Percentiles rank a stretch among this genome's conserved stretches.
These are phyloP conservation scores for Panthera leo DNA, from an alignment of 2,113 vertebrate genomes.

Conservation along the genomic window DNA sequence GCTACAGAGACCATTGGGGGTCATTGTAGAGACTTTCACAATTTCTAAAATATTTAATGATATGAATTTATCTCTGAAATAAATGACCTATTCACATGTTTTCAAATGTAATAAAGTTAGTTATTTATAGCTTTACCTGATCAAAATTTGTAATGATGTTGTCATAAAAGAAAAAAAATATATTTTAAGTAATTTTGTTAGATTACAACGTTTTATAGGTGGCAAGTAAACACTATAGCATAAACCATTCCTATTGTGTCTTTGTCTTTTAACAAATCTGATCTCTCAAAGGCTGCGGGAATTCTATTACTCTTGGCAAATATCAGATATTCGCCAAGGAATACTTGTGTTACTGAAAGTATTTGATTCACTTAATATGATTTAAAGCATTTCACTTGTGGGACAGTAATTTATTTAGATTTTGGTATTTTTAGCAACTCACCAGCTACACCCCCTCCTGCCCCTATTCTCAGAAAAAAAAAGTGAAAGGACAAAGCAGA, in stretches of 20 bases:
- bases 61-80: background rate
- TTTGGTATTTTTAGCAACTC: background rate
- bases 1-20: rapidly evolving
- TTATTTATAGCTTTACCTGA: background rate
- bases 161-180: background rate
- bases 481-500: background rate
- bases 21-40: background rate
- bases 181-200: background rate
- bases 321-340: conserved; percentile 40
- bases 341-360: background rate
- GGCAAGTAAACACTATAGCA: background rate
- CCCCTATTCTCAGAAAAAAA: background rate
- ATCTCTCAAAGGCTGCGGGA: background rate
- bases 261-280: background rate
- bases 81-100: background rate
- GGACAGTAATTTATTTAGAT: conserved; percentile 35
- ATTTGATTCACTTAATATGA: conserved; percentile 43
- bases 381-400: background rate
- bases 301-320: conserved; percentile 53
- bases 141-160: background rate
- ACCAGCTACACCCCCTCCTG: background rate
- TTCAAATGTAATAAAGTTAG: background rate
- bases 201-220: background rate
- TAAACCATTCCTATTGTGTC: background rate
- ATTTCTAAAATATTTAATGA: background rate